A percentile compares a stretch with the other conserved stretches of the same genome.
Conservation (phyloP, 2,888 invertebrate genomes). For the Mayetiola destructor region DNA sequence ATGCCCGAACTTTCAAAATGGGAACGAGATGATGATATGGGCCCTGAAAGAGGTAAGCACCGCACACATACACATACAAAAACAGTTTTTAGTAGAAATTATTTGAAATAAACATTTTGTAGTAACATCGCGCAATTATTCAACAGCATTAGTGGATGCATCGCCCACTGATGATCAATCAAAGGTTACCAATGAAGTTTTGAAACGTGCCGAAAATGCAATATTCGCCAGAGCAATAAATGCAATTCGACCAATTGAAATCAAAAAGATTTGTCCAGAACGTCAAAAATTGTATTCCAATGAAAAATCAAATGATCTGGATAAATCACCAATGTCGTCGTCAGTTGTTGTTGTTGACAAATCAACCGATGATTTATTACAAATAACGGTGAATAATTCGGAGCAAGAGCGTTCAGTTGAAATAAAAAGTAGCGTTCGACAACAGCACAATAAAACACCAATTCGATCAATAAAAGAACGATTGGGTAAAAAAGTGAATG, state of each 20-base stretch:
- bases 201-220: slow-evolving; percentile 82
- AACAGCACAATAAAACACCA: slow-evolving; percentile 38
- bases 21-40: slow-evolving; percentile 63
- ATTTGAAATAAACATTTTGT: no score
- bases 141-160: slow-evolving; percentile 16
- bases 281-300: slow-evolving; percentile 51
- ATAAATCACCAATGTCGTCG: slow-evolving; percentile 20
- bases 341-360: slow-evolving; percentile 16
- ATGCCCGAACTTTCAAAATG: slow-evolving; percentile 75
- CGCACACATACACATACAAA: no score
- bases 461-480: slow-evolving; percentile 64
- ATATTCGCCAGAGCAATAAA: slow-evolving; percentile 80
- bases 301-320: slow-evolving; percentile 24
- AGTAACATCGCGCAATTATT: no score
- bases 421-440: slow-evolving; percentile 32
- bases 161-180: slow-evolving; percentile 36
- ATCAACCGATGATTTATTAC: slow-evolving; percentile 27
- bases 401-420: slow-evolving; percentile 37
- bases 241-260: slow-evolving; percentile 61
- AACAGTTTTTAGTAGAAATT: no score
- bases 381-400: slow-evolving; percentile 40
- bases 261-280: slow-evolving; percentile 53
- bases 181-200: slow-evolving; percentile 71
- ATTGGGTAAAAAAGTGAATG: slow-evolving; percentile 60
- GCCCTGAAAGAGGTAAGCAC: slow-evolving; percentile 25